A percentile compares a stretch with the other conserved stretches of the same genome.
These are phyloP conservation scores for Petrosia ficiformis DNA, from an alignment of 37 sponge, comb jelly and placozoan species.

Conservation along the genomic window DNA sequence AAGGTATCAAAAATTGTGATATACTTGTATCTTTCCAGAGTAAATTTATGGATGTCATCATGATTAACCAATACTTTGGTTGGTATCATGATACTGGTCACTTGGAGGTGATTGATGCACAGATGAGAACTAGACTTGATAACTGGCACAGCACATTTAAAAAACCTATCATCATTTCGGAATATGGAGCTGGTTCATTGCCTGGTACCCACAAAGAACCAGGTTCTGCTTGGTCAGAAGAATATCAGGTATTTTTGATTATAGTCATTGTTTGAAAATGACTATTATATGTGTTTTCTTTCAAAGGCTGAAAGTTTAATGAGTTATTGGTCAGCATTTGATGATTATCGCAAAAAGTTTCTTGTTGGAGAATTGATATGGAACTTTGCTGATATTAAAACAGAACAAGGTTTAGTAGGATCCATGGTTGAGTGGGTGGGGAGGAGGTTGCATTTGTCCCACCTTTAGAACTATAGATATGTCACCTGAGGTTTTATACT, in stretches of 20 bases:
- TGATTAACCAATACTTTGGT: constrained; percentile 54
- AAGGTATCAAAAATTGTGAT: no score
- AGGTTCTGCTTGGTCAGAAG: constrained; percentile 42
- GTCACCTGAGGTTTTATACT: no score
- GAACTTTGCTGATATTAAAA: constrained; percentile 70
- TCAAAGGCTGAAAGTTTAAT: constrained; percentile 11
- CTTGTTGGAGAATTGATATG: constrained; percentile 65
- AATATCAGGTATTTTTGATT: constrained; percentile 35
- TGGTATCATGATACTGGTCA: constrained; percentile 54
- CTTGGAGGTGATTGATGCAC: constrained; percentile 13
- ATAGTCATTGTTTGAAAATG: background rate
- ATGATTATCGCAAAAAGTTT: constrained; percentile 52
- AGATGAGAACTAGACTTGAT: constrained; percentile 32
- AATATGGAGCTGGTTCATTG: constrained; percentile 66
- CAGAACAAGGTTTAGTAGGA: constrained; percentile 51
- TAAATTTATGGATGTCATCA: constrained; percentile 42
- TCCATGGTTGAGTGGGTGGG: no score
- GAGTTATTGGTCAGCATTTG: constrained; percentile 30
- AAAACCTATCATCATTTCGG: constrained; percentile 62
- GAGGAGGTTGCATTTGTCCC: no score
- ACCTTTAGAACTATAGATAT: no score
- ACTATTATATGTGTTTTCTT: background rate
- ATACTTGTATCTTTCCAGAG: constrained; percentile 26
- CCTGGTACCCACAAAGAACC: constrained; percentile 59
- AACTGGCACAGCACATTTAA: constrained; percentile 27